Evolutionary conservation across 2,797 vertebrate species (phyloP), one percentile per base, ranked within the genome.

Genomic region (Typhlichthys eigenmanni): DNA sequence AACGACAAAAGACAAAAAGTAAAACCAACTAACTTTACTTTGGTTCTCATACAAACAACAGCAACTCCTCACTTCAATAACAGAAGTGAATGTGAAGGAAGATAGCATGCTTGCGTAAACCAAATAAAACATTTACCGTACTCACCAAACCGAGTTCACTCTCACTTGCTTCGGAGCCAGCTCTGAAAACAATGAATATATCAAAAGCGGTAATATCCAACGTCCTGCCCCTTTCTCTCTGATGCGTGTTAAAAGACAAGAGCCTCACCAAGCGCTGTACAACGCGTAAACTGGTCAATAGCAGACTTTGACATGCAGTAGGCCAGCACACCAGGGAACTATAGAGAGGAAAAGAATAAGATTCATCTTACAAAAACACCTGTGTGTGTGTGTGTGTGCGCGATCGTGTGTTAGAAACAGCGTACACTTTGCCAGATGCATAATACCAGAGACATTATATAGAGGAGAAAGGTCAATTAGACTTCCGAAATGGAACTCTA

Each of bases 301-400:
- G 94, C 93, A 0, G 94, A 88, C 72, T 95, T 95, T 17, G 93
- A 95, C 90, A 94, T 92, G 67, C 94, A 95, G 54, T 95, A 95
- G n/a, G 92, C 90, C 68, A 94, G 78, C 45, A 94, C 93, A 14
- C 92, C 92, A 11, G 93, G 91, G 66, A 94, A 95, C 93, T 94
- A 48, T 7, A 63, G 55, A 12, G 34, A 46, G 58, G 64, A 56
- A 69, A 29, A 59, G 17, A 45, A 8, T 45, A 47, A 34, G 16
- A 13, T 2, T 29, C 1, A 46, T 13, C 9, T 58, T 43, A 47
- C 10, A 12, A 19, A 45, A 58, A 24, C 19, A 19, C 13, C 6
- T 11, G 45, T 57, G 11, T 45, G 9, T 13, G n/a, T 50, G 14
- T 16, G 8, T 24, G 34, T 38, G 34, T 38, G 49, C 4, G 16